Evolutionary conservation across 2,113 vertebrate species (phyloP).

Genomic region (Tetrao urogallus): DNA sequence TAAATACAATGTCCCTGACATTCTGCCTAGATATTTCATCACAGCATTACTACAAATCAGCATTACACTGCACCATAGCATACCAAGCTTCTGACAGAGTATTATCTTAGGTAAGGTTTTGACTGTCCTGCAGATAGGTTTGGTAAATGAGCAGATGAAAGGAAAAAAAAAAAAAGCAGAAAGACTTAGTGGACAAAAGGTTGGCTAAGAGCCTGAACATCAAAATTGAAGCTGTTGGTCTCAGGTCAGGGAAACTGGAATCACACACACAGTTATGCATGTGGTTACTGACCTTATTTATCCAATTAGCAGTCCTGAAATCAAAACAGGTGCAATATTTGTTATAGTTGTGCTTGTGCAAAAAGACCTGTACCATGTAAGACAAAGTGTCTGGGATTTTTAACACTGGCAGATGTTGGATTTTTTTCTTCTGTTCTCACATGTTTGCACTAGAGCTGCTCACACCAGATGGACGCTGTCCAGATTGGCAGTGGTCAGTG

Average conservation of each 20-base stretch:
- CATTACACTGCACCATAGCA: neutral
- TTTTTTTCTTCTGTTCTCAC: neutral
- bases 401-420: neutral
- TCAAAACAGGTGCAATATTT: neutral
- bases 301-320: neutral
- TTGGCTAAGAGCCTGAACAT: neutral
- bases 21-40: neutral
- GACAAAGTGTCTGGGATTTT: neutral
- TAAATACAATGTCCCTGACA: slow-evolving; percentile 1
- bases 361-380: neutral
- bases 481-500: neutral
- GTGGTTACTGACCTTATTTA: neutral
- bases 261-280: neutral
- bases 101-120: neutral
- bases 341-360: neutral
- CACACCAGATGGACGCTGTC: neutral
- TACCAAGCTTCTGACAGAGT: neutral
- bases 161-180: neutral
- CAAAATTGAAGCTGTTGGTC: neutral
- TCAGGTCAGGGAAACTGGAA: neutral
- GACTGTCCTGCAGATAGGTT: neutral
- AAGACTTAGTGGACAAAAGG: neutral
- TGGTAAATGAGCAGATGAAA: neutral
- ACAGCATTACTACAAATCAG: neutral
- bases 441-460: neutral